Evolutionary conservation across 2,797 vertebrate species (phyloP).

Genomic region (Thunnus albacares): DNA sequence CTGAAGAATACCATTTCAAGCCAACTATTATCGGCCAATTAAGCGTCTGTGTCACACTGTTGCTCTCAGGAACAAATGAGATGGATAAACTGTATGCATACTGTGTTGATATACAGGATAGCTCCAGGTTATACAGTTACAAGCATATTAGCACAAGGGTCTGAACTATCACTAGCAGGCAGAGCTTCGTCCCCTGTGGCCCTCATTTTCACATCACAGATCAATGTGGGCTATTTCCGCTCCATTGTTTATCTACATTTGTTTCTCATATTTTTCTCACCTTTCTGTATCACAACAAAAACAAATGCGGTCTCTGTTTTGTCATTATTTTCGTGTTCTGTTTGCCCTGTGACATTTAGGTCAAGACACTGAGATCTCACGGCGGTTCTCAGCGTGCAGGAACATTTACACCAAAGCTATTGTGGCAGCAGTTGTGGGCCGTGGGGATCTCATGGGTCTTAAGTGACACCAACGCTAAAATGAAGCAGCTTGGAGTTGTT

Average conservation of each 20-base stretch:
- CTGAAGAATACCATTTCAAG: conserved; percentile 63
- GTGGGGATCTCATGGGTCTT: conserved; percentile 76
- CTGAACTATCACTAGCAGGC: neutral
- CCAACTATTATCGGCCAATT: conserved; percentile 52
- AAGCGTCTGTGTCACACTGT: conserved; percentile 28
- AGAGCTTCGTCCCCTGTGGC: neutral
- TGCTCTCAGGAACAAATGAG: neutral
- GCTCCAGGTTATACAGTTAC: conserved; percentile 8
- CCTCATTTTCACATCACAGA: conserved; percentile 13
- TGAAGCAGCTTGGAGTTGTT: conserved; percentile 58
- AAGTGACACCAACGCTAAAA: conserved; percentile 63
- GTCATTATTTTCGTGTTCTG: conserved; percentile 23
- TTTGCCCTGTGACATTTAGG: conserved; percentile 65
- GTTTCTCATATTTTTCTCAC: conserved; percentile 17
- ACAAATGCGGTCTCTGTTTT: conserved; percentile 9
- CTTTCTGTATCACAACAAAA: conserved; percentile 25
- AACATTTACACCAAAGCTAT: conserved; percentile 54
- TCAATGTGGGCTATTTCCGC: conserved; percentile 29
- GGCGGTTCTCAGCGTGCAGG: conserved; percentile 36
- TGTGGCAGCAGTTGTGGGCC: conserved; percentile 53
- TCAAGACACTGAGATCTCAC: conserved; percentile 72
- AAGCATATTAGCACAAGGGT: conserved; percentile 6
- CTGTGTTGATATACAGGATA: neutral
- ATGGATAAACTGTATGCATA: neutral
- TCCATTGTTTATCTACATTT: neutral